phyloP scores from a whole-genome alignment of 1,140 invertebrate genomes.

The Steinernema feltiae region DNA sequence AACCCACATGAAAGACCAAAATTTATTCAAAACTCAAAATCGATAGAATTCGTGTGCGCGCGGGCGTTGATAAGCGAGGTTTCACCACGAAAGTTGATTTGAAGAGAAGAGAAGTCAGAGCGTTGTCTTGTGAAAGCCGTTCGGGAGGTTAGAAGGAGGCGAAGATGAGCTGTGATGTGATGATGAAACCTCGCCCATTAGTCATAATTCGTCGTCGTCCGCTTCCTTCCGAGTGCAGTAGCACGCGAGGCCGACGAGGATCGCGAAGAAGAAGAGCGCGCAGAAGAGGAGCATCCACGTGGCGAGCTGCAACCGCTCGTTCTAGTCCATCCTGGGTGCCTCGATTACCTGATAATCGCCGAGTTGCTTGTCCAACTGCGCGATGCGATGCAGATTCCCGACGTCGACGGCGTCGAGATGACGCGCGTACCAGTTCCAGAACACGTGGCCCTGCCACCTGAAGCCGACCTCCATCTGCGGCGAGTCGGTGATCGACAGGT shows the following conservation, averaged over 20 bases:
- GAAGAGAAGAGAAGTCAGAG: slow-evolving; percentile 1
- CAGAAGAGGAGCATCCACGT: slow-evolving; percentile 58
- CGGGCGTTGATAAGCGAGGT: slow-evolving; percentile 12
- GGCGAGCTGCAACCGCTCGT: slow-evolving; percentile 42
- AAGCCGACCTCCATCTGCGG: slow-evolving; percentile 49
- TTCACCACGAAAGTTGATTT: neutral
- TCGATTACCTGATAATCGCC: slow-evolving; percentile 52
- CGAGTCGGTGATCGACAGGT: slow-evolving; percentile 55
- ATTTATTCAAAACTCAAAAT: neutral
- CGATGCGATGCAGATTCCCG: slow-evolving; percentile 53
- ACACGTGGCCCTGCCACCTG: slow-evolving; percentile 54
- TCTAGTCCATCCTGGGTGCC: neutral
- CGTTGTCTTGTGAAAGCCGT: slow-evolving; percentile 11
- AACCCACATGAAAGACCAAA: neutral
- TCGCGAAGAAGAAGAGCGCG: slow-evolving; percentile 56
- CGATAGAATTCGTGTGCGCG: neutral
- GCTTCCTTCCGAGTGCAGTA: slow-evolving; percentile 56
- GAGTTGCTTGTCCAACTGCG: slow-evolving; percentile 54
- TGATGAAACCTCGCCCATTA: slow-evolving; percentile 15
- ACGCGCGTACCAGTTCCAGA: slow-evolving; percentile 51
- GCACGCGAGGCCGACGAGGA: slow-evolving; percentile 55
- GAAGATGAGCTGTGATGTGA: slow-evolving; percentile 2
- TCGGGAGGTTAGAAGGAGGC: slow-evolving; percentile 7
- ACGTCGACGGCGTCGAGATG: slow-evolving; percentile 56
- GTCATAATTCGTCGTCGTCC: slow-evolving; percentile 50